Evolutionary conservation across 2,888 invertebrate genomes (phyloP).

Genomic region (Tenthredo scrophulariae): DNA sequence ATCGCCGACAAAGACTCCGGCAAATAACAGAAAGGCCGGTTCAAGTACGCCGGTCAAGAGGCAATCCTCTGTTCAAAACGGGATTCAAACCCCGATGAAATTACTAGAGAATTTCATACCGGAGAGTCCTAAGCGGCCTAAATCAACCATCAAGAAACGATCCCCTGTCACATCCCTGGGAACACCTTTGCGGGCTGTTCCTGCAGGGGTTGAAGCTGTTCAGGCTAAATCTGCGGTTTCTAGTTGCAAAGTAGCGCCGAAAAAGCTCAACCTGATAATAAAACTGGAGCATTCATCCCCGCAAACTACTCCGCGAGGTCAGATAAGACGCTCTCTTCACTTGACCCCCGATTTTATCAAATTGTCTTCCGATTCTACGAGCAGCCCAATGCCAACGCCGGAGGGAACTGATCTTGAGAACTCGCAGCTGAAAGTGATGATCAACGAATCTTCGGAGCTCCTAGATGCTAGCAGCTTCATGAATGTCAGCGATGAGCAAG

Average conservation of each 20-base stretch:
- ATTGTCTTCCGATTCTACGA: not conserved
- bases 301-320: conserved; percentile 61
- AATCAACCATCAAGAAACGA: conserved; percentile 57
- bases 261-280: conserved; percentile 45
- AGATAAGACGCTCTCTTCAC: conserved; percentile 58
- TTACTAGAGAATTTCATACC: not conserved
- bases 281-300: conserved; percentile 31
- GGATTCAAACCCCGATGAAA: conserved; percentile 50
- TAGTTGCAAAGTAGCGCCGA: conserved; percentile 46
- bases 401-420: not conserved
- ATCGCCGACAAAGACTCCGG: conserved; percentile 13
- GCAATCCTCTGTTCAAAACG: not conserved
- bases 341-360: conserved; percentile 56
- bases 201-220: conserved; percentile 27
- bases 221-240: conserved; percentile 28
- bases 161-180: conserved; percentile 55
- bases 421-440: not conserved
- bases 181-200: conserved; percentile 57
- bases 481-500: conserved; percentile 20
- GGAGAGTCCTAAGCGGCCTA: conserved; percentile 58
- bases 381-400: conserved; percentile 51
- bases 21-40: not conserved
- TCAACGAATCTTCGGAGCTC: conserved; percentile 57
- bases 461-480: conserved; percentile 50
- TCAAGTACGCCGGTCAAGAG: not conserved